Base-by-base conservation (phyloP, 2,888 invertebrate species). In the Julus scandinavius region DNA sequence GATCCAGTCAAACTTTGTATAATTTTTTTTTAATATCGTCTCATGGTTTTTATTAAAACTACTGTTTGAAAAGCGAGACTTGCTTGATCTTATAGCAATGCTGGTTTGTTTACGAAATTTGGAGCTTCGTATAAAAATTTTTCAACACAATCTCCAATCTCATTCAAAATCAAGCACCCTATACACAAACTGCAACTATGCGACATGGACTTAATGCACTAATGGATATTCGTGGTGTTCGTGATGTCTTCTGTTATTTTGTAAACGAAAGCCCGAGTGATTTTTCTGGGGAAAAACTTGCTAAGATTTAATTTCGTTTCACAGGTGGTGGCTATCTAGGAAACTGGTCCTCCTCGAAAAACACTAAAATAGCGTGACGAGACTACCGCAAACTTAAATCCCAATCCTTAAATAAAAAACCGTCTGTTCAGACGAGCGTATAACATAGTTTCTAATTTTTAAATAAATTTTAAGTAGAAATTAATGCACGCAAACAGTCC, bases 321-420 rank as follows among this genome's bases (percentile, higher is more conserved):
- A 80, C 80, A 80, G 80, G 38, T 80, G 7, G 80, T 80, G 80
- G 15, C 38, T 80, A 80, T 80, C 80, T 38, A 80, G 80, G 80
- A 38, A 80, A 80, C 38, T 11, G 38, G 80, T 80, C 80, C 15
- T 38, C 80, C 38, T 38, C 38, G 0, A 80, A 80, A 80, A 38
- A 29, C 80, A 80, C 38, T 29, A 13, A 9, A 2, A 7, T 80
- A 80, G 80, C 80, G 38, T 80, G 80, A 80, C 80, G 13, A 15
- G 80, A 80, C 38, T 15, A 38, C 38, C 38, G 29, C 38, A 80
- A 38, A 38, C 80, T 80, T 38, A 38, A 80, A 80, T 29, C 80
- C 80, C 29, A 13, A 80, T 15, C 38, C 63, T 63, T 11, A 80
- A 13, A 50, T 11, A 80, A 80, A 29, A 11, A 80, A 38, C 9